A percentile compares a stretch with the other conserved stretches of the same genome.
These are phyloP conservation scores for Stictocephala bisonia DNA, from an alignment of 2,888 invertebrate genomes.

Conservation along the genomic window DNA sequence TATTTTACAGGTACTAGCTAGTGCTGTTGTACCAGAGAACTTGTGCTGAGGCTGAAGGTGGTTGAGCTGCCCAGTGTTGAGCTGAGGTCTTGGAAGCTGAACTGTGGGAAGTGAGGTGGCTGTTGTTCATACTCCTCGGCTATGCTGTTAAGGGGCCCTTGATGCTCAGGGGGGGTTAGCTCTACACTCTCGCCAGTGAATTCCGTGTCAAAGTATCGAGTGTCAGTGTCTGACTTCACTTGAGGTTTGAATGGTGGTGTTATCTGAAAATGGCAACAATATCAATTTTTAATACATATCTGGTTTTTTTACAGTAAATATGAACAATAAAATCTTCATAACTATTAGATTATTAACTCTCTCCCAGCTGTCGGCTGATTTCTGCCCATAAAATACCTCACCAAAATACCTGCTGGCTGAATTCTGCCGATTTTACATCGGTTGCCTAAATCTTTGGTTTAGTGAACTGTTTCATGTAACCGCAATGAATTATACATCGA, in stretches of 20 bases:
- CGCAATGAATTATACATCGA: no score
- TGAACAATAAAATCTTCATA: no score
- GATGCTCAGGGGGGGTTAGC: constrained; percentile 91
- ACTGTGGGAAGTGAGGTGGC: constrained; percentile 75
- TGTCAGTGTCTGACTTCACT: constrained; percentile 96
- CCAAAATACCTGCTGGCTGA: no score
- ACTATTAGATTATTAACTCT: constrained; percentile 3
- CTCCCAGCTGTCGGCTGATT: no score
- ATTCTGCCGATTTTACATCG: no score
- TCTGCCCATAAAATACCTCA: background rate
- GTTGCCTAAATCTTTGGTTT: no score
- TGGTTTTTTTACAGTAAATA: no score
- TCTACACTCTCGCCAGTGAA: constrained; percentile 98
- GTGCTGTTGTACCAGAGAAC: constrained; percentile 58
- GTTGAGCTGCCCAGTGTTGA: constrained; percentile 74
- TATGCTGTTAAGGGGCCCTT: constrained; percentile 70
- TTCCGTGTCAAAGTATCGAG: constrained; percentile 97
- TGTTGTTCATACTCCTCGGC: constrained; percentile 71
- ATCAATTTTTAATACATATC: no score
- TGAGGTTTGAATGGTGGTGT: constrained; percentile 93
- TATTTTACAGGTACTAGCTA: background rate
- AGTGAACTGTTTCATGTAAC: no score
- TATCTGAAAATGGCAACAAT: constrained; percentile 69
- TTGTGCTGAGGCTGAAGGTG: constrained; percentile 73
- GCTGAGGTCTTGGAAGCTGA: constrained; percentile 72